A percentile compares a stretch with the other conserved stretches of the same genome.
phyloP scores from a whole-genome alignment of 2,113 vertebrate species.

The Paedocypris sp. region DNA sequence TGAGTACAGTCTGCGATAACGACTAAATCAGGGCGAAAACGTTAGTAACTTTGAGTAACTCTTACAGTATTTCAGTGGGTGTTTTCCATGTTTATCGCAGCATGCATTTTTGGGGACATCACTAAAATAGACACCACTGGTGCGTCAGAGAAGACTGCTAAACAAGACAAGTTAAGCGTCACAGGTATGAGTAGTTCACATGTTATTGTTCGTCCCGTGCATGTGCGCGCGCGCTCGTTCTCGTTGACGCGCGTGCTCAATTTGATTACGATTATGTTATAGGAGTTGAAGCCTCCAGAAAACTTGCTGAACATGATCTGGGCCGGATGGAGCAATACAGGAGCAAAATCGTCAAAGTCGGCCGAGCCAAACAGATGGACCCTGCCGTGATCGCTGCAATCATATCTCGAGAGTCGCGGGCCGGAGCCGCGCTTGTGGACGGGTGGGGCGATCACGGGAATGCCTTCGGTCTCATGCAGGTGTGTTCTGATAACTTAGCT shows the following conservation, averaged over 20 bases:
- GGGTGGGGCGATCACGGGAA: conserved; percentile 50
- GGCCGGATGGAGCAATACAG: conserved; percentile 48
- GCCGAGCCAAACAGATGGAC: conserved; percentile 53
- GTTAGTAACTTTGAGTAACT: too few relatives aligned
- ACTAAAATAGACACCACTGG: conserved; percentile 47
- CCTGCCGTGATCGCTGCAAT: conserved; percentile 61
- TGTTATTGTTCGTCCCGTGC: too few relatives aligned
- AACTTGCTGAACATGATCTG: conserved; percentile 50
- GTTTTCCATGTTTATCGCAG: neutral
- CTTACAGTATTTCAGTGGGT: neutral
- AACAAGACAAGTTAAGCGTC: conserved; percentile 33
- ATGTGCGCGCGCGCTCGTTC: too few relatives aligned
- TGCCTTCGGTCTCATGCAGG: conserved; percentile 59
- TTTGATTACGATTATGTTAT: too few relatives aligned
- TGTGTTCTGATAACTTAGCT: too few relatives aligned
- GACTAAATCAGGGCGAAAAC: too few relatives aligned
- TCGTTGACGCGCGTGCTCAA: too few relatives aligned
- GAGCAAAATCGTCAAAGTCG: conserved; percentile 43
- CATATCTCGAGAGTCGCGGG: conserved; percentile 60
- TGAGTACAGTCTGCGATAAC: too few relatives aligned
- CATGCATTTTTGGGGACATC: conserved; percentile 51
- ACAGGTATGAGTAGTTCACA: conserved; percentile 42
- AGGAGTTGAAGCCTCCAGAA: conserved; percentile 52
- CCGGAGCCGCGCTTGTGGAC: conserved; percentile 30
- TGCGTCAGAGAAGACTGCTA: conserved; percentile 46